Base-by-base conservation (phyloP, 2,888 invertebrate genomes). In the Conops quadrifasciatus region DNA sequence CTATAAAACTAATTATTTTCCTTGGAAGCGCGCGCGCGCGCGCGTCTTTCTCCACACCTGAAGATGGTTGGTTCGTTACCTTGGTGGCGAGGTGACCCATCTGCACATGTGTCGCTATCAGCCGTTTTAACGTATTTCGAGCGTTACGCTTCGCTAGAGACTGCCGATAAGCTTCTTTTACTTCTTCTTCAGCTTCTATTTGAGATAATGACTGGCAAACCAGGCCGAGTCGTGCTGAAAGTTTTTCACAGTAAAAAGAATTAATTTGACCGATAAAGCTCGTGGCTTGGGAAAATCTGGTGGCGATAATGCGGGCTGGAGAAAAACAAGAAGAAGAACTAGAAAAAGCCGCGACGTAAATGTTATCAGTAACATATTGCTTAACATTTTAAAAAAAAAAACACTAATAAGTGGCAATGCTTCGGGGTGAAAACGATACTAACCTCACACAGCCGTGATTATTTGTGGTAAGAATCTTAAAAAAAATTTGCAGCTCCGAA, bases 71-170 rank as follows among this genome's bases (percentile, higher is more conserved):
- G 49, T 19, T n/a, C 2, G 49, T 15, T 19, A 4, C 4, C n/a
- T 13, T 49, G n/a, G 49, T 21, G 36, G 62, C 43, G 16, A n/a
- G 43, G 36, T 19, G n/a, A 4, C 30, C 36, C 9, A 36, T 43
- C 64, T 36, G 60, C 59, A 66, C 69, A 60, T 71, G 71, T 43
- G 70, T 67, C 58, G n/a, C n/a, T 69, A 53, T 11, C 19, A 19
- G 11, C n/a, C 19, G 36, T 47, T 67, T 21, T 9, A 30, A 28
- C 65, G 62, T 36, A 45, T 64, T 67, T 53, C 64, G 4, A 28
- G 28, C 13, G 53, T 19, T 56, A 43, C n/a, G 63, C 59, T 36
- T 21, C 58, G 49, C 47, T 45, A 45, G 36, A 26, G 16, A 9
- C 43, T 21, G 53, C n/a, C 45, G 68, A 56, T 71, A 64, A 71